Conservation (phyloP, 2,113 vertebrate genomes). For the Tursiops truncatus region DNA sequence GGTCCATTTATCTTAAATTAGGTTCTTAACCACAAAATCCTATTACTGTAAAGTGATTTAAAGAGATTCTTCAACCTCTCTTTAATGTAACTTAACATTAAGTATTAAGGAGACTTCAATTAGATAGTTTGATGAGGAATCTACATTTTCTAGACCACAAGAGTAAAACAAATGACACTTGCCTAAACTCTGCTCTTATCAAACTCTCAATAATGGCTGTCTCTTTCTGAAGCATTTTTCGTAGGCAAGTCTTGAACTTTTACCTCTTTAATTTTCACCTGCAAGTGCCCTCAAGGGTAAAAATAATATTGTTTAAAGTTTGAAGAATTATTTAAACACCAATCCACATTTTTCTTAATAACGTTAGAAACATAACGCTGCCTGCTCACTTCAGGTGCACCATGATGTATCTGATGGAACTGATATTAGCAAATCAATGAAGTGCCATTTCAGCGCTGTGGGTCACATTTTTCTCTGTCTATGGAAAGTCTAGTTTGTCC, state of each 20-base stretch:
- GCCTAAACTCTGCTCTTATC: not conserved
- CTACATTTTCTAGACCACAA: constrained; percentile 48
- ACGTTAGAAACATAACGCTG: not conserved
- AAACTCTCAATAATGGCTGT: not conserved
- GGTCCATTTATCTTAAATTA: constrained; percentile 75
- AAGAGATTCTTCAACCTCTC: constrained; percentile 59
- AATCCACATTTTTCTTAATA: not conserved
- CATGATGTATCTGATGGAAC: not conserved
- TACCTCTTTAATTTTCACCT: not conserved
- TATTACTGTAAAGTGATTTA: constrained; percentile 71
- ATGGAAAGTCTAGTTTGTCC: constrained; percentile 50
- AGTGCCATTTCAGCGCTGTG: not conserved
- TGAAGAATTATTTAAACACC: not conserved
- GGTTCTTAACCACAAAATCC: constrained; percentile 68
- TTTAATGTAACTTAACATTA: constrained; percentile 68
- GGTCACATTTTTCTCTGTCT: constrained; percentile 22
- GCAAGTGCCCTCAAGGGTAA: not conserved
- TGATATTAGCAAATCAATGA: not conserved
- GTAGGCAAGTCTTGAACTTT: not conserved
- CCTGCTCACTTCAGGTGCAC: not conserved
- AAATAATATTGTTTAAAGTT: not conserved
- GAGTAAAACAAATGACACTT: constrained; percentile 49
- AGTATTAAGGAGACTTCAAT: constrained; percentile 67
- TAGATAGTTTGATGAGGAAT: constrained; percentile 60
- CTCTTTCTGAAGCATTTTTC: not conserved